Base-by-base conservation (phyloP, 2,888 invertebrate genomes). In the Rhingia campestris region DNA sequence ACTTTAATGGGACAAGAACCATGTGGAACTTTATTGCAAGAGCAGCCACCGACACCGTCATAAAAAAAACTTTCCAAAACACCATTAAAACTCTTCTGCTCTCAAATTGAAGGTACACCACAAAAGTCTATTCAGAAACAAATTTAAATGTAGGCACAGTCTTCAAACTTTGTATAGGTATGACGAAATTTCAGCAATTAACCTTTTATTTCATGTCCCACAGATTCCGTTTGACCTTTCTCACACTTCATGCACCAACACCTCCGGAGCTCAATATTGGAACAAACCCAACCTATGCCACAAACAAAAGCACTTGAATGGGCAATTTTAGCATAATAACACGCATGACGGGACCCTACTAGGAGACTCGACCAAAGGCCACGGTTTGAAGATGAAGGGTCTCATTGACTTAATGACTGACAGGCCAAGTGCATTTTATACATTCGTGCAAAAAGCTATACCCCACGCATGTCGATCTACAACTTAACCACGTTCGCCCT, bases 371-470 rank as follows among this genome's bases (percentile, higher is more conserved):
- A 67, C n/a, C 37, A 54, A 35, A 35, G 49, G 51, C 43, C 64
- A 58, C 10, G 4, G 70, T 70, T 81, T 53, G 53, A 45, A 59
- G 35, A 41, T 12, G 43, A 6, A 41, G 39, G 69, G 47, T 22
- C 66, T 39, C 56, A 53, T 61, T 54, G 66, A 66, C 58, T 53
- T 61, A 81, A 66, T 66, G 72, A 72, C 41, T 73, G 67, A 76
- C 72, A 73, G 49, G 61, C 63, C 47, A 45, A 81, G 47, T 76
- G 72, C 82, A 79, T 59, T 63, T 58, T 10, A 7, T 32, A 5
- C 33, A 0, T 6, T 6, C 33, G 70, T 37, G n/a, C 22, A n/a
- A 1, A 30, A 10, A 67, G 10, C 47, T 6, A 33, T 61, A 7
- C 12, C 54, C n/a, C 49, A 61, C 51, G 10, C 67, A 76, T 66